Base-by-base conservation (phyloP, 1,140 invertebrate species). In the Conus betulinus region DNA sequence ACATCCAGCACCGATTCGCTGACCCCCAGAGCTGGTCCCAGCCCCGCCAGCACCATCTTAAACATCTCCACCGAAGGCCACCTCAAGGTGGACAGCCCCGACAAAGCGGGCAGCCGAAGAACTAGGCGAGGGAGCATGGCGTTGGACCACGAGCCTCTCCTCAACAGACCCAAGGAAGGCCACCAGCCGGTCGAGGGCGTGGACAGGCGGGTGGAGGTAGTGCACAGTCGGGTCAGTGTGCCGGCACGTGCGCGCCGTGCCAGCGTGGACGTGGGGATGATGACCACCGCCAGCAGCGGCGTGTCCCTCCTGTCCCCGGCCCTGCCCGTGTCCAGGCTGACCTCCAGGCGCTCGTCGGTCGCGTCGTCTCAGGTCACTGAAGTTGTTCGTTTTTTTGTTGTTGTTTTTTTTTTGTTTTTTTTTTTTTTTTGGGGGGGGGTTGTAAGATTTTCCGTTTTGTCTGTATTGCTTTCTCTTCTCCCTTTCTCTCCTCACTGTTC, bases 231-330 rank as follows among this genome's bases (percentile, higher is more conserved):
- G 76, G 23, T 13, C 10, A 10, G 8, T 78, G 8, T 78, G 39
- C 25, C 39, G n/a, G 8, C 76, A 78, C 79, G 79, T 51, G 79
- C 27, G 4, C 79, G 79, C 17, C 39, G 79, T 3, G 10, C 79
- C 79, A 81, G 79, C 53, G 27, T 81, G 39, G 79, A 81, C 51
- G 79, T 81, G 79, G 79, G 51, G 25, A 51, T 79, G 76, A 51
- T 25, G 60, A 63, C 60, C 60, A 39, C 39, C 3, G 39, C 39
- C 39, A 39, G 39, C 39, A 20, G 60, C 10, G 13, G 39, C 51
- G 10, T 53, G 79, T 81, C 79, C 17, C 51, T 81, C 10, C 17
- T 81, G 79, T 81, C 79, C 17, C 79, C 79, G 10, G 20, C 13
- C 7, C 27, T 39, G 17, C 51, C 79, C 39, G 51, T 7, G 79